Base-by-base conservation (phyloP, 2,113 vertebrate genomes). In the Channa maculata region DNA sequence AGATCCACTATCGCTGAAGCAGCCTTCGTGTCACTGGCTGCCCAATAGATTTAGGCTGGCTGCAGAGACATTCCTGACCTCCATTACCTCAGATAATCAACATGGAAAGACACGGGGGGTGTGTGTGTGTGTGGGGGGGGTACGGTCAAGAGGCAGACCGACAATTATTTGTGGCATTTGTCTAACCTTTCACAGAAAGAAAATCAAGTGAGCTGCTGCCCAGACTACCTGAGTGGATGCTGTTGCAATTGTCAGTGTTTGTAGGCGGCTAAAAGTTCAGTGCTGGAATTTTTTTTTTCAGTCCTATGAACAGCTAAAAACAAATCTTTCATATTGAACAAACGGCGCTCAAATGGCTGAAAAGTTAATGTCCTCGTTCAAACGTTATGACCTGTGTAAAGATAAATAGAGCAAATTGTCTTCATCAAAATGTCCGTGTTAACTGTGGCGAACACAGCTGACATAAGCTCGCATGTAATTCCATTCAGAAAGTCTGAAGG, bases 161-260 rank as follows among this genome's bases (percentile, higher is more conserved):
- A 79, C 79, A 81, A 84, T 87, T 89, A 80, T 88, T 82, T 77
- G 55, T 89, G 86, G 87, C 81, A 89, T 90, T 91, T 88, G 82
- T 88, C 79, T 90, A 88, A 89, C 87, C 86, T 86, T 90, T 90
- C 71, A 73, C 43, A 12, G 72, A 8, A 36, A 65, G 8, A 36
- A 65, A 79, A 77, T 71, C 24, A 65, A 82, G 79, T 43, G 66
- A 75, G 65, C 6, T 45, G 41, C 64, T 45, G 52, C 62, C 15
- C 8, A 33, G 74, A 70, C 58, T 67, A 54, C 44, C 71, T 59
- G 76, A 83, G 76, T n/a, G 36, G 66, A 78, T 38, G 59, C 61
- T 66, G 82, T 50, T 37, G 51, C 65, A 48, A 63, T 77, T 64
- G 61, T 75, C 46, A 8, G n/a, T 36, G 69, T 75, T 67, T 76